A percentile compares a stretch with the other conserved stretches of the same genome.
Conservation (phyloP, 2,797 vertebrate species). For the Etheostoma perlongum region DNA sequence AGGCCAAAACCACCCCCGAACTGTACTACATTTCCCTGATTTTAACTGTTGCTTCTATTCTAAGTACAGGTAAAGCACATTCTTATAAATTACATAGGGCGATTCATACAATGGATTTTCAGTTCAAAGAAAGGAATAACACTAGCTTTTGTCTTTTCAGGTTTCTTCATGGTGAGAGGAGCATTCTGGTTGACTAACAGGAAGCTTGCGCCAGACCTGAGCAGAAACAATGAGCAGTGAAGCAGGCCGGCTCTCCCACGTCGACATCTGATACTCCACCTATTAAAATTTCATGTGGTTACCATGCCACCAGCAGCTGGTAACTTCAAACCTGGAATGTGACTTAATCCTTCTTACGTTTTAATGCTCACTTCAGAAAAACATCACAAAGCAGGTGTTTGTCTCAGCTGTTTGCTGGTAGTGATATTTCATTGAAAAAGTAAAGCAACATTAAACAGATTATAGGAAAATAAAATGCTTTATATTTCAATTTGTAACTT, state of each 20-base stretch:
- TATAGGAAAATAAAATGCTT: constrained; percentile 1
- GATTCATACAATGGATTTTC: not conserved
- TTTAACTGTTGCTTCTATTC: constrained; percentile 71
- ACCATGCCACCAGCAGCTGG: constrained; percentile 55
- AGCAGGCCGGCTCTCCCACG: constrained; percentile 63
- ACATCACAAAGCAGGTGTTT: constrained; percentile 45
- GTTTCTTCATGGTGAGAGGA: constrained; percentile 77
- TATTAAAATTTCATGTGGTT: constrained; percentile 81
- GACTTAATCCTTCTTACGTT: constrained; percentile 58
- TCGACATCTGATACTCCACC: constrained; percentile 59
- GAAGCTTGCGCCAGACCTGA: constrained; percentile 40
- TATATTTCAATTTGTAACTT: not conserved
- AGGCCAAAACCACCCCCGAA: constrained; percentile 85
- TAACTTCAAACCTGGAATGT: constrained; percentile 67
- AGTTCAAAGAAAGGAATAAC: constrained; percentile 25
- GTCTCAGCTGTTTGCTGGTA: not conserved
- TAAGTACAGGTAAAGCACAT: constrained; percentile 79
- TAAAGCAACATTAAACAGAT: constrained; percentile 4
- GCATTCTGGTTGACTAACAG: constrained; percentile 73
- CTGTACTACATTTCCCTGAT: constrained; percentile 82
- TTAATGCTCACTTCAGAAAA: constrained; percentile 35
- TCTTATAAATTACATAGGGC: not conserved
- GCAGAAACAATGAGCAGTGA: constrained; percentile 66
- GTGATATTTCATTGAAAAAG: constrained; percentile 11
- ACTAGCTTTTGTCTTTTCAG: constrained; percentile 69